Evolutionary conservation across 2,888 invertebrate genomes (phyloP), one percentile per base, ranked within the genome.

Genomic region (Eupsilia transversa): DNA sequence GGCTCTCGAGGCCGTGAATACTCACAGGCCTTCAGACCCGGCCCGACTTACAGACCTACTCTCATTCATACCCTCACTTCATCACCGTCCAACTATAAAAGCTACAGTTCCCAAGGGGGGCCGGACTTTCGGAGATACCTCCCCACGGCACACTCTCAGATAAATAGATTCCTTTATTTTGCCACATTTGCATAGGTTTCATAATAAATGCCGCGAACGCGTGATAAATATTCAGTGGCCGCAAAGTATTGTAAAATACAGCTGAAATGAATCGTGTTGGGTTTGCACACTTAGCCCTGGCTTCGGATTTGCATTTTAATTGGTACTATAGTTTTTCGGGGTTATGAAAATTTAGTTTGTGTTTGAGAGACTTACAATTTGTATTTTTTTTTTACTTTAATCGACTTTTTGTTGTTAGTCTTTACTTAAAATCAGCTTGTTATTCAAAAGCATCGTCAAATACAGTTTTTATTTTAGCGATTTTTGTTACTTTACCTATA

Each of bases 101-200:
- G 69, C 82, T 64, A 77, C 69, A 49, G 75, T 76, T 77, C 79
- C 71, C 74, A 33, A 38, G 75, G 74, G 85, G 33, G 59, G 52
- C 74, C 77, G 78, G 74, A 85, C 80, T 82, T 78, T 68, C 56
- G 10, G 63, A 70, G 76, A 79, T 79, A 64, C 72, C 77, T 79
- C 84, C 84, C 84, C 33, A 43, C 68, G 77, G 82, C 74, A 27
- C 79, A 71, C 84, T 86, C 68, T 71, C 76, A 63, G 77, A 80
- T 82, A 87, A 85, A 87, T 86, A 84, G 79, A 87, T 87, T 85
- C 85, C 87, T 80, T 84, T 86, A 84, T 84, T 84, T 83, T 71
- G 65, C 73, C 79, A 76, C 66, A 87, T 87, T 88, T 88, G 86
- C 87, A 87, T 88, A 86, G 87, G 88, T 86, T 84, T 84, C 73